Conservation (phyloP, 2,797 vertebrate genomes). For the Pseudotriccus pelzelni region DNA sequence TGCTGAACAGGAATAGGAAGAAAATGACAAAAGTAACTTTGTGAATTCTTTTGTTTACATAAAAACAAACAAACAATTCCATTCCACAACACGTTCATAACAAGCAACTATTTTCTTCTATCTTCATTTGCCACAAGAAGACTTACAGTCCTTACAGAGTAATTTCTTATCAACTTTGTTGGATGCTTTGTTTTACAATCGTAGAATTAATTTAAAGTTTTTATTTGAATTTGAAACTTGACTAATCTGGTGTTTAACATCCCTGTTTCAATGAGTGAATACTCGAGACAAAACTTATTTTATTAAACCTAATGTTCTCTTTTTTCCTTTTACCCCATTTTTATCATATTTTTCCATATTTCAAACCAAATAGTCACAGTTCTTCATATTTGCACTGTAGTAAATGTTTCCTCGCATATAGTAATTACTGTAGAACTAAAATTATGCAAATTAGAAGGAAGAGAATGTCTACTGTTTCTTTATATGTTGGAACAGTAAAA, state of each 20-base stretch:
- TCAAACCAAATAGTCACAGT: neutral
- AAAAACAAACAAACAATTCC: neutral
- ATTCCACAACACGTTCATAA: neutral
- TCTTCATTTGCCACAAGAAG: slow-evolving; percentile 25
- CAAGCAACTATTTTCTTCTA: neutral
- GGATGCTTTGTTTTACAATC: neutral
- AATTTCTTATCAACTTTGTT: neutral
- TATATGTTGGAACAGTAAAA: neutral
- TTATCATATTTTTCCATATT: slow-evolving; percentile 67
- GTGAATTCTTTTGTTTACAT: neutral
- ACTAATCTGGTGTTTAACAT: slow-evolving; percentile 2
- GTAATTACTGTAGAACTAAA: slow-evolving; percentile 51
- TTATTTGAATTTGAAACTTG: slow-evolving; percentile 30
- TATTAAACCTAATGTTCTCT: neutral
- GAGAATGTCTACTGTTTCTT: neutral
- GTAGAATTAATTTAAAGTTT: slow-evolving; percentile 17
- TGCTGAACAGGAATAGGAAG: neutral
- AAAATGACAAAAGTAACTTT: neutral
- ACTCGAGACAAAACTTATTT: neutral
- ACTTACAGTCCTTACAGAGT: neutral
- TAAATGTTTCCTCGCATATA: neutral
- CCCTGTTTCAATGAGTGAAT: neutral
- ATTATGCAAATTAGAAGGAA: slow-evolving; percentile 37
- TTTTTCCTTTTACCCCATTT: neutral
- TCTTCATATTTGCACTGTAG: neutral